Conservation (phyloP, 2,888 invertebrate species). For the Halocaridina rubra region DNA sequence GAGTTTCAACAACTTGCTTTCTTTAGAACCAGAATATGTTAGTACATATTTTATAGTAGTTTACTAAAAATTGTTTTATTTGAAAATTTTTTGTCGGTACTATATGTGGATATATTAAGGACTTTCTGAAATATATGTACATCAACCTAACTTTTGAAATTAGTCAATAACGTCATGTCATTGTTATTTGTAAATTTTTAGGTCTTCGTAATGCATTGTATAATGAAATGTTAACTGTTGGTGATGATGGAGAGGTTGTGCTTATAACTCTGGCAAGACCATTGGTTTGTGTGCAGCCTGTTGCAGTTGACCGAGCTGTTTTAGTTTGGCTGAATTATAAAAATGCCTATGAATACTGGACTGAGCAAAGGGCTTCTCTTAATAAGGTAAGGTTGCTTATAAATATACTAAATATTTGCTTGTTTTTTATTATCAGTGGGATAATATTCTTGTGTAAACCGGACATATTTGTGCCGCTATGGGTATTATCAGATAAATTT, state of each 20-base stretch:
- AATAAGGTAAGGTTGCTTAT: slow-evolving; percentile 84
- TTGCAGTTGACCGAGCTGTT: slow-evolving; percentile 97
- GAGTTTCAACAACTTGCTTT: slow-evolving; percentile 98
- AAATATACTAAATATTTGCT: too few species aligned
- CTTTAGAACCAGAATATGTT: slow-evolving; percentile 93
- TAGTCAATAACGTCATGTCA: too few species aligned
- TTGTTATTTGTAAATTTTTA: slow-evolving; percentile 22
- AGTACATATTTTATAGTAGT: too few species aligned
- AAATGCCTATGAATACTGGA: slow-evolving; percentile 99
- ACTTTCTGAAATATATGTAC: too few species aligned
- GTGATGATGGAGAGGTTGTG: slow-evolving; percentile 72
- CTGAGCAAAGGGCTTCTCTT: slow-evolving; percentile 90
- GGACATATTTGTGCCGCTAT: too few species aligned
- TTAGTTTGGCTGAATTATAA: slow-evolving; percentile 99
- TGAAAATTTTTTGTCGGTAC: too few species aligned
- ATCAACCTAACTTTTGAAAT: too few species aligned
- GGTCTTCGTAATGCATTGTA: slow-evolving; percentile 81
- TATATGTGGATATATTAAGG: too few species aligned
- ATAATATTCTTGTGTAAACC: too few species aligned
- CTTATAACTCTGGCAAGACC: slow-evolving; percentile 92
- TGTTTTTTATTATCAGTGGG: too few species aligned
- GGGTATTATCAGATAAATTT: too few species aligned
- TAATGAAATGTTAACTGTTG: slow-evolving; percentile 86
- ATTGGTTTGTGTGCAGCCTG: slow-evolving; percentile 94
- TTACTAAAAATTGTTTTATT: too few species aligned